Evolutionary conservation across 2,888 invertebrate genomes (phyloP), one percentile per base, ranked within the genome.

Genomic region (Tribolium freemani): DNA sequence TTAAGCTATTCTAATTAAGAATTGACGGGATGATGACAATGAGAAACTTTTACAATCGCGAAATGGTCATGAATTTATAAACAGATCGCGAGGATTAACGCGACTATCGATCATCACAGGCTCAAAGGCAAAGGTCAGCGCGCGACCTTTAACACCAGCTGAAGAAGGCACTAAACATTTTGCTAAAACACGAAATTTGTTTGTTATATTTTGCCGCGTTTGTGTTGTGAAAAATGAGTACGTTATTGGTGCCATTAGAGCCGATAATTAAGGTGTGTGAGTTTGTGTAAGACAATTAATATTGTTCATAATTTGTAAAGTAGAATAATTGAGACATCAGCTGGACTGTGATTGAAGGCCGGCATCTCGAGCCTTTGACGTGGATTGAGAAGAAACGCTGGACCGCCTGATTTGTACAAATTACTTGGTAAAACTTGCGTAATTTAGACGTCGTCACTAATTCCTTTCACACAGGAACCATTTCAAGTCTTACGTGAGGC

Each of bases 351-450:
- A 77, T 77, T 75, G 77, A 76, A 76, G 61, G 76, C 69, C 69
- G 70, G 72, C 63, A 71, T 75, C 72, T 76, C 66, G 63, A 46
- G 54, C 46, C 58, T 54, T 68, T 76, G 83, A 82, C 83, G 78
- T 75, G 82, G 83, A 84, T 82, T 80, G 81, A 83, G 81, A 80
- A 80, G 82, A 81, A 80, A 79, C 80, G 78, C 78, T 76, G 79
- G 79, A 78, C 80, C 78, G 80, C 69, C 77, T 83, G 83, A 84
- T 82, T 79, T 79, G 83, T 81, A 83, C 82, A 84, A 84, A 84
- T 84, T 81, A 81, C 80, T 79, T 76, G 77, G 77, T 77, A 76
- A 79, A 77, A 76, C 79, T 82, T 79, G 79, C 81, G 78, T 81
- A 82, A 82, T 80, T 79, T 76, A 77, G 77, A 78, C 75, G 75